Conservation (phyloP, 2,797 vertebrate genomes). For the Aselliscus stoliczkanus region DNA sequence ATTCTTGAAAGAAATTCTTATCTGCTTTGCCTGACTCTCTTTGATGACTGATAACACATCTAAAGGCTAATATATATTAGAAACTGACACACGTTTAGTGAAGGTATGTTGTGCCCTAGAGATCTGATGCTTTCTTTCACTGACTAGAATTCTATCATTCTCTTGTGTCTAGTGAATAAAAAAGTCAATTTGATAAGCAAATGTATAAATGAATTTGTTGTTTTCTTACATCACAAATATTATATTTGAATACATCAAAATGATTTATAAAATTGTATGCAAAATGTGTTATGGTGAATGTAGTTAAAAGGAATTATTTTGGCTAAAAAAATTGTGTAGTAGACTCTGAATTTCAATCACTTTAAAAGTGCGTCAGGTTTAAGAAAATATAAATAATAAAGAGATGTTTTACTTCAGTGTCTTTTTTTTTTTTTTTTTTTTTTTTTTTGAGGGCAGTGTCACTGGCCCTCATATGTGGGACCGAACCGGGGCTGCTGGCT, state of each 20-base stretch:
- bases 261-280: not conserved
- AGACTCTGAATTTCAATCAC: not conserved
- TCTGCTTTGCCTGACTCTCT: conserved; percentile 45
- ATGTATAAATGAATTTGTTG: not conserved
- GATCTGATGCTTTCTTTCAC: conserved; percentile 44
- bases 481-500: too few species aligned
- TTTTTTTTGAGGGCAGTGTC: too few species aligned
- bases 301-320: conserved; percentile 37
- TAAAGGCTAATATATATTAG: conserved; percentile 47
- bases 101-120: conserved; percentile 36
- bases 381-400: not conserved
- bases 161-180: conserved; percentile 2
- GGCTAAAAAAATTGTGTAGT: not conserved
- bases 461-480: too few species aligned
- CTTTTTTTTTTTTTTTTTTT: too few species aligned
- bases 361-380: not conserved
- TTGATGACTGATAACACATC: conserved; percentile 61
- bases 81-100: conserved; percentile 28
- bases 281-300: not conserved
- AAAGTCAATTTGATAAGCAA: not conserved
- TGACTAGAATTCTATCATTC: conserved; percentile 48
- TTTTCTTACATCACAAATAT: not conserved
- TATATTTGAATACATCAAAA: not conserved
- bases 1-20: conserved; percentile 66
- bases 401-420: not conserved